Percentiles rank a stretch among this genome's conserved stretches.
Evolutionary conservation across 2,888 invertebrate genomes (phyloP).

Genomic region (Andricus quercusramuli): DNA sequence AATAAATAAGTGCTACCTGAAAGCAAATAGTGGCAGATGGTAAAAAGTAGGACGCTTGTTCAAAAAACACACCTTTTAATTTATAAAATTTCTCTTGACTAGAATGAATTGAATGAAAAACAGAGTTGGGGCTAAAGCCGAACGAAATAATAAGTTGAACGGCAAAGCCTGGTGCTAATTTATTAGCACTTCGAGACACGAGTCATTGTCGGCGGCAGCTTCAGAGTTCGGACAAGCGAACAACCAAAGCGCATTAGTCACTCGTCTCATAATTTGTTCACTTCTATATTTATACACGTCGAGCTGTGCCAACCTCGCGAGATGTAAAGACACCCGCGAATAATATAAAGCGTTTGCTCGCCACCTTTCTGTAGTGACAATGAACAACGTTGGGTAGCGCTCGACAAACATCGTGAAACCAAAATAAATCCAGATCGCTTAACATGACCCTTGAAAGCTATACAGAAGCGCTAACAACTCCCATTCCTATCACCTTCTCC

Average conservation of each 20-base stretch:
- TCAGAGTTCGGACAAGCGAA: conserved; percentile 46
- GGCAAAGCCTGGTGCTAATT: conserved; percentile 57
- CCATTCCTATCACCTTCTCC: background rate
- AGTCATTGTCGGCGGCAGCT: conserved; percentile 51
- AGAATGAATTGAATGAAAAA: conserved; percentile 12
- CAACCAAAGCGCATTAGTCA: conserved; percentile 64
- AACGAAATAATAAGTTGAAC: conserved; percentile 36
- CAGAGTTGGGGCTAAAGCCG: background rate
- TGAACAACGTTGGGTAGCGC: conserved; percentile 26
- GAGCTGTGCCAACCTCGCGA: conserved; percentile 30
- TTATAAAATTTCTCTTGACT: background rate
- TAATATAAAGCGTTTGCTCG: conserved; percentile 25
- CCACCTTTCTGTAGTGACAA: conserved; percentile 28
- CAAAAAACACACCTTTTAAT: background rate
- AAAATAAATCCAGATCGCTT: conserved; percentile 23
- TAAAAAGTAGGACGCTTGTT: background rate
- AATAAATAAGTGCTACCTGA: too few species aligned
- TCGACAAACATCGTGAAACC: conserved; percentile 29
- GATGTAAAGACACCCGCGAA: conserved; percentile 33
- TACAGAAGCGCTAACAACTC: background rate
- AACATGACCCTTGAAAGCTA: background rate
- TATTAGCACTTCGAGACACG: conserved; percentile 55
- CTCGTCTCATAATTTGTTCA: conserved; percentile 70
- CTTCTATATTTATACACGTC: conserved; percentile 64
- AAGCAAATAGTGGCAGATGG: background rate